Conservation (phyloP, 2,888 invertebrate genomes). For the Odontothrips loti region DNA sequence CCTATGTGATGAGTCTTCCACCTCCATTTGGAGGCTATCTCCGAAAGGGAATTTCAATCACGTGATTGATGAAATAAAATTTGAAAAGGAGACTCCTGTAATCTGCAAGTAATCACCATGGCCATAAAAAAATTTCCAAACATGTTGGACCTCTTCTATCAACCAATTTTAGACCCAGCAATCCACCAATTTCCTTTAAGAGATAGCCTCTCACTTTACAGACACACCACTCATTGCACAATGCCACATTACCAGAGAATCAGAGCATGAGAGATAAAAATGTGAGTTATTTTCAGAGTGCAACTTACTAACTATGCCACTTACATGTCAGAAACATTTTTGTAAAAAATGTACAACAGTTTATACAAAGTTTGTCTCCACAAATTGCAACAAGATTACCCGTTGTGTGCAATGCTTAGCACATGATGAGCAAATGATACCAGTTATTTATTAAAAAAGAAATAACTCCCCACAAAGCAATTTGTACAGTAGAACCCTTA, state of each 20-base stretch:
- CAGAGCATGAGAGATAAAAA: background rate
- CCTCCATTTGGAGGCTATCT: too few species aligned
- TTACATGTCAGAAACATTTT: background rate
- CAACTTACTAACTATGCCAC: slow-evolving; percentile 10
- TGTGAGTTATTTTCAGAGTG: background rate
- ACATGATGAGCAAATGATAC: slow-evolving; percentile 22
- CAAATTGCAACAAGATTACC: slow-evolving; percentile 13
- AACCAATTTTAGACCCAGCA: background rate
- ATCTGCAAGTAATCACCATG: too few species aligned
- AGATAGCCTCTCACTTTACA: background rate
- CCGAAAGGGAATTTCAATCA: too few species aligned
- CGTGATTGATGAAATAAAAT: too few species aligned
- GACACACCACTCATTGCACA: background rate
- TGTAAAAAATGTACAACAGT: slow-evolving; percentile 20
- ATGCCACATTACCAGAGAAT: background rate
- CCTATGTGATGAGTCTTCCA: background rate
- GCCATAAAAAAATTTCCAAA: too few species aligned
- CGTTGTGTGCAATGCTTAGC: slow-evolving; percentile 8
- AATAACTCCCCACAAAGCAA: background rate
- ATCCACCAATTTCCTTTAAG: background rate
- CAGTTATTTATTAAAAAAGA: background rate
- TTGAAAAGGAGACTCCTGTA: too few species aligned
- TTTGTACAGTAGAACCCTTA: background rate
- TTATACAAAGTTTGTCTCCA: slow-evolving; percentile 14
- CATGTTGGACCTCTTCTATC: too few species aligned